Conservation (phyloP, 2,888 invertebrate genomes). For the Calameuta filiformis region DNA sequence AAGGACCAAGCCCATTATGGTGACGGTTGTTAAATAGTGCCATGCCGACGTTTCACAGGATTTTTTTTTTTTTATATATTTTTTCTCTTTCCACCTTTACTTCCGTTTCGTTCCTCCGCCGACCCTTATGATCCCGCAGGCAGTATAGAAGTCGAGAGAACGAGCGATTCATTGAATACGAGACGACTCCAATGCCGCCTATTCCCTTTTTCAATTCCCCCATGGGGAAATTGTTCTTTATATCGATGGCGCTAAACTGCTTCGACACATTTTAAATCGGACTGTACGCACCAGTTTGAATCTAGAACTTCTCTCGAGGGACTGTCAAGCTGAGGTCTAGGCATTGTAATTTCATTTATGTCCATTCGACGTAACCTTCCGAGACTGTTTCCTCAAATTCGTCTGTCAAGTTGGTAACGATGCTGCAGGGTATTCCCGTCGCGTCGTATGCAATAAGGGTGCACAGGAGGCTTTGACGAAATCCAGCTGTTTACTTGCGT, state of each 20-base stretch:
- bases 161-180: background rate
- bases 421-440: background rate
- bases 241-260: background rate
- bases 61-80: conserved; percentile 20
- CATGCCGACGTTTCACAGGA: conserved; percentile 25
- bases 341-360: background rate
- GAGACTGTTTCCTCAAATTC: background rate
- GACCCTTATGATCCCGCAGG: conserved; percentile 18
- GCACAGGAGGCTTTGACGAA: background rate
- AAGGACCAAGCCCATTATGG: background rate
- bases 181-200: background rate
- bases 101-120: conserved; percentile 8
- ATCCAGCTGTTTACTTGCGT: background rate
- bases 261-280: background rate
- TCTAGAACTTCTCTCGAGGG: background rate
- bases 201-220: background rate
- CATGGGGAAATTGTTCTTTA: background rate
- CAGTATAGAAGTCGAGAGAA: background rate
- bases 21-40: background rate
- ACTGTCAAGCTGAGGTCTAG: background rate
- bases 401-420: background rate
- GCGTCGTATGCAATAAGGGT: background rate
- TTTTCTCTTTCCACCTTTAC: conserved; percentile 1
- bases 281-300: background rate
- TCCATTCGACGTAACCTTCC: background rate